A percentile compares a stretch with the other conserved stretches of the same genome.
phyloP scores from a whole-genome alignment of 1,140 invertebrate species.

The Cotesia glomerata region DNA sequence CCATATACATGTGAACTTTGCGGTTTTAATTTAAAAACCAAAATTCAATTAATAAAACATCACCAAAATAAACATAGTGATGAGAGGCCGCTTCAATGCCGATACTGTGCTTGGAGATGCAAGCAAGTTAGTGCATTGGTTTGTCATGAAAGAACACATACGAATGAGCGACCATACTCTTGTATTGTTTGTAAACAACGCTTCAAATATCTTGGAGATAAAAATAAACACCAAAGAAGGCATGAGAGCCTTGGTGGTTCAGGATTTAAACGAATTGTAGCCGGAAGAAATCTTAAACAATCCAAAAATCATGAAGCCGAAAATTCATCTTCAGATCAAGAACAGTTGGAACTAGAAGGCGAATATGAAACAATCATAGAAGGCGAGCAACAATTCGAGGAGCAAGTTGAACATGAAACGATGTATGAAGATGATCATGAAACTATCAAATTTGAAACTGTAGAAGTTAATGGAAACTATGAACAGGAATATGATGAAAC shows the following conservation, averaged over 20 bases:
- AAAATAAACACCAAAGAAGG: constrained; percentile 60
- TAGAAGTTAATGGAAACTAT: constrained; percentile 42
- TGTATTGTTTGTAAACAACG: constrained; percentile 97
- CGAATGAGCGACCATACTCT: constrained; percentile 95
- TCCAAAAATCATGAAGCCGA: constrained; percentile 19
- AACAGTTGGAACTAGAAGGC: constrained; percentile 27
- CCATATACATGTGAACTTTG: constrained; percentile 57
- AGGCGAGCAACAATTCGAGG: constrained; percentile 22
- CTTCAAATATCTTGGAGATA: constrained; percentile 89
- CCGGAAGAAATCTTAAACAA: constrained; percentile 48
- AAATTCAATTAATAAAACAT: constrained; percentile 61
- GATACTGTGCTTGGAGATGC: constrained; percentile 57
- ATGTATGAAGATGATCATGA: constrained; percentile 24
- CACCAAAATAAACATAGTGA: constrained; percentile 61
- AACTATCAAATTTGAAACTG: constrained; percentile 49
- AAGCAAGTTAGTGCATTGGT: constrained; percentile 61
- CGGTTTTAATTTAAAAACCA: constrained; percentile 60
- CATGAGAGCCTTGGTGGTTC: constrained; percentile 58
- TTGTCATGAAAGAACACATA: constrained; percentile 93
- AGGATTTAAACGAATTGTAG: constrained; percentile 58
- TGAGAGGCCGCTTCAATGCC: constrained; percentile 56
- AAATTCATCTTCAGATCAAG: constrained; percentile 25
- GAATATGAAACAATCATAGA: constrained; percentile 38
- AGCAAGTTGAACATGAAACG: constrained; percentile 16
- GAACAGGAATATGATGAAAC: constrained; percentile 58